Percentiles rank a stretch among this genome's conserved stretches.
These are phyloP conservation scores for Drosophila mayaguana DNA, from an alignment of 2,888 invertebrate species.

Conservation along the genomic window DNA sequence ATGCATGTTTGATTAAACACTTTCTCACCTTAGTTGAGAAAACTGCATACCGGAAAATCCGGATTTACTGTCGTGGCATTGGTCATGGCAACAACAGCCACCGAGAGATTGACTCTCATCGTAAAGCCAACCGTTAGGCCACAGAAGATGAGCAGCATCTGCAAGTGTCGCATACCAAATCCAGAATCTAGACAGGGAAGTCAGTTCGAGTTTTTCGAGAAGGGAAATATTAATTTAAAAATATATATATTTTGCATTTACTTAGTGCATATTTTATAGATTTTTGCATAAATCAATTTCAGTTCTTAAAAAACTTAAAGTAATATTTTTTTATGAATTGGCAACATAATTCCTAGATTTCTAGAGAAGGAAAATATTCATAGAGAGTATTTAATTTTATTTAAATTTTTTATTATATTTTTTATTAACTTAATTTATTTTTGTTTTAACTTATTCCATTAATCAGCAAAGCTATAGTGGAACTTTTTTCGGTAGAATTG, in stretches of 20 bases:
- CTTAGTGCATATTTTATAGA: too few species aligned
- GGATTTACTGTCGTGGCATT: slow-evolving; percentile 83
- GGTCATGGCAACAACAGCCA: slow-evolving; percentile 91
- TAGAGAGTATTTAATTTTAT: neutral
- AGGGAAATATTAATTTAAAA: too few species aligned
- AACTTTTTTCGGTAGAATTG: slow-evolving; percentile 10
- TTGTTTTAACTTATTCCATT: neutral
- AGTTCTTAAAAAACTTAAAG: too few species aligned
- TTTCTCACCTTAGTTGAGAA: neutral
- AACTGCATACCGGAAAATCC: slow-evolving; percentile 77
- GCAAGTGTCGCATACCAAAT: slow-evolving; percentile 88
- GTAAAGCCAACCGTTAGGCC: slow-evolving; percentile 88
- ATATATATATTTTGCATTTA: too few species aligned
- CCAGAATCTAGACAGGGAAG: slow-evolving; percentile 55
- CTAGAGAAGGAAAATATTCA: neutral
- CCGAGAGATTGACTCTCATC: slow-evolving; percentile 89
- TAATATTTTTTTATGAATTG: too few species aligned
- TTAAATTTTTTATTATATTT: too few species aligned
- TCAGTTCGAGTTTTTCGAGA: neutral
- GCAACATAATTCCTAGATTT: too few species aligned
- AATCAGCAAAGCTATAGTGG: slow-evolving; percentile 2
- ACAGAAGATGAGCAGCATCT: slow-evolving; percentile 87
- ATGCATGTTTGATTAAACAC: fast-evolving
- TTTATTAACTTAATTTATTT: too few species aligned
- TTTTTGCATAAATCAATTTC: neutral